phyloP scores from a whole-genome alignment of 2,888 invertebrate genomes.

The Lymantria monacha region DNA sequence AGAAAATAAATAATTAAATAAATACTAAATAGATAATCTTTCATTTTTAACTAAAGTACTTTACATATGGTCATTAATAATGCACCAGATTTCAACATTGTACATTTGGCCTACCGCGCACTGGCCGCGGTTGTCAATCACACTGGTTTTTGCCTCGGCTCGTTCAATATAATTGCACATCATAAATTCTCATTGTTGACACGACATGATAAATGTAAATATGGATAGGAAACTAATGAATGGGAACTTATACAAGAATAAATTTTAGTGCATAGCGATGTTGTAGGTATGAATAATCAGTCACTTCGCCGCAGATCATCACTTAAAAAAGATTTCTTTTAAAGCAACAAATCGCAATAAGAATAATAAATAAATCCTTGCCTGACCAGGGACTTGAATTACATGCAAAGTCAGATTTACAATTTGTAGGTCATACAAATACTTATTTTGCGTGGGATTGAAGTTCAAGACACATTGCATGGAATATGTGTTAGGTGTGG shows the following conservation, averaged over 20 bases:
- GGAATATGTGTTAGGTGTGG: too few relatives aligned
- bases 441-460: too few relatives aligned
- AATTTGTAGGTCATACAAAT: too few relatives aligned
- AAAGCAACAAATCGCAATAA: too few relatives aligned
- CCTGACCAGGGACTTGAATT: too few relatives aligned
- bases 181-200: conserved; percentile 68
- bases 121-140: conserved; percentile 50
- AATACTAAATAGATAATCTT: too few relatives aligned
- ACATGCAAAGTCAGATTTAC: too few relatives aligned
- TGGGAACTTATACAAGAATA: conserved; percentile 9
- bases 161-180: conserved; percentile 60
- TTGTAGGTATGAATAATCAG: background rate
- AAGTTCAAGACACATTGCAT: too few relatives aligned
- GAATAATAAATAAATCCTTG: too few relatives aligned
- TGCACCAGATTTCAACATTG: conserved; percentile 26
- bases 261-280: background rate
- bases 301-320: too few relatives aligned
- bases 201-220: conserved; percentile 62
- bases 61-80: conserved; percentile 27
- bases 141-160: conserved; percentile 47
- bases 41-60: background rate
- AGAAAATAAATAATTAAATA: too few relatives aligned
- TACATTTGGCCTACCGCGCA: conserved; percentile 8
- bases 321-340: too few relatives aligned
- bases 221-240: conserved; percentile 43